Conservation (phyloP, 1,140 invertebrate species). For the Diabrotica virgifera region DNA sequence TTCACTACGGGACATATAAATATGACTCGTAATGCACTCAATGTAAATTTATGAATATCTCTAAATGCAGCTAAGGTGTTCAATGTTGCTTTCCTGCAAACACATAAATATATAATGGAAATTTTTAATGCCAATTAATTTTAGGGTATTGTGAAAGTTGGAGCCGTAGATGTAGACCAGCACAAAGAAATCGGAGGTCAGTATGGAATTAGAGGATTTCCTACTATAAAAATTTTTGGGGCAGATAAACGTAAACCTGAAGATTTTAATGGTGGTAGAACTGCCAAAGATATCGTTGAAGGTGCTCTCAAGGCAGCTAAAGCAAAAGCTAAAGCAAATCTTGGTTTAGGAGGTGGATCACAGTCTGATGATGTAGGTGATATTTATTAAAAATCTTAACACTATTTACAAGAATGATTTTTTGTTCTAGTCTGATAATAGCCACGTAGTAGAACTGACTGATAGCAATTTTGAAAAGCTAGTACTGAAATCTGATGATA, state of each 20-base stretch:
- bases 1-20: no score
- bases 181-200: conserved; percentile 77
- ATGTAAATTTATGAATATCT: no score
- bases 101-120: no score
- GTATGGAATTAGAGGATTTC: conserved; percentile 88
- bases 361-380: conserved; percentile 35
- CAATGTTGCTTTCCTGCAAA: no score
- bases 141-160: conserved; percentile 89
- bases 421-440: conserved; percentile 39
- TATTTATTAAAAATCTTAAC: not conserved
- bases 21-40: no score
- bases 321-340: conserved; percentile 64
- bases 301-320: conserved; percentile 70
- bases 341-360: conserved; percentile 65
- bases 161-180: conserved; percentile 88
- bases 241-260: conserved; percentile 81
- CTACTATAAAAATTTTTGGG: conserved; percentile 95
- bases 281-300: conserved; percentile 82
- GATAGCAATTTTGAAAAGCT: conserved; percentile 91
- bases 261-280: conserved; percentile 84
- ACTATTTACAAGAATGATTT: conserved; percentile 12
- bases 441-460: conserved; percentile 89
- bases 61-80: no score
- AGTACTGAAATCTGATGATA: conserved; percentile 86
- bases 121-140: conserved; percentile 26